Evolutionary conservation across 2,797 vertebrate genomes (phyloP), one percentile per base, ranked within the genome.

Genomic region (Parauchenoglanis punctatus): DNA sequence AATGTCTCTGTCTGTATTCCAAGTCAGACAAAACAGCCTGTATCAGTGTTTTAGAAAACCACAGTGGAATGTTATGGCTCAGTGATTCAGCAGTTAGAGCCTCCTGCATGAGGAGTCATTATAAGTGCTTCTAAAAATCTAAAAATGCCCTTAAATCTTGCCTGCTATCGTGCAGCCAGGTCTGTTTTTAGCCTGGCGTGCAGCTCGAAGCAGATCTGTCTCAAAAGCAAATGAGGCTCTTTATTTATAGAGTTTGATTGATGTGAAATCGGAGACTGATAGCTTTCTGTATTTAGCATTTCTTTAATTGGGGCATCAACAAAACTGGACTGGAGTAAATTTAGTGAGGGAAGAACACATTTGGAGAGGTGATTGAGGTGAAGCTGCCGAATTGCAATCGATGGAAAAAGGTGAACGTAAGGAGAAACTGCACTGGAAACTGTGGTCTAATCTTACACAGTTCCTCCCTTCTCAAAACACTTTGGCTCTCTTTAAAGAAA

Each of bases 401-500:
- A 85, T 76, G 78, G 4, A 59, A 52, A 65, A 61, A 63, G 8
- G 59, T 81, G 58, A 87, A 87, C 90, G 90, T 91, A 89, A 88
- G 91, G 81, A 89, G 84, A 92, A 88, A 89, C 67, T 85, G 18
- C 13, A 87, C 85, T 91, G 90, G 89, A 91, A 91, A 86, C 70
- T 92, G 83, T 75, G 90, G 89, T 94, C 93, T 93, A 91, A 80
- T 90, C 90, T 91, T 92, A 92, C 91, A 90, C 92, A 86, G 86
- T 93, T 92, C 91, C 90, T 89, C 91, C 89, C 85, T 89, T 92
- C 89, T 86, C 88, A 61, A 87, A 87, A 91, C 75, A 82, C 83
- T 87, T 92, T 91, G 88, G 89, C 88, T 91, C 88, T 89, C 82
- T 90, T 86, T 86, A 91, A 93, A 94, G 92, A 91, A 89, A 93